Percentiles rank a stretch among this genome's conserved stretches.
Evolutionary conservation across 92 coral and sea anemone genomes (phyloP).

Genomic region (Actinostola sp.): DNA sequence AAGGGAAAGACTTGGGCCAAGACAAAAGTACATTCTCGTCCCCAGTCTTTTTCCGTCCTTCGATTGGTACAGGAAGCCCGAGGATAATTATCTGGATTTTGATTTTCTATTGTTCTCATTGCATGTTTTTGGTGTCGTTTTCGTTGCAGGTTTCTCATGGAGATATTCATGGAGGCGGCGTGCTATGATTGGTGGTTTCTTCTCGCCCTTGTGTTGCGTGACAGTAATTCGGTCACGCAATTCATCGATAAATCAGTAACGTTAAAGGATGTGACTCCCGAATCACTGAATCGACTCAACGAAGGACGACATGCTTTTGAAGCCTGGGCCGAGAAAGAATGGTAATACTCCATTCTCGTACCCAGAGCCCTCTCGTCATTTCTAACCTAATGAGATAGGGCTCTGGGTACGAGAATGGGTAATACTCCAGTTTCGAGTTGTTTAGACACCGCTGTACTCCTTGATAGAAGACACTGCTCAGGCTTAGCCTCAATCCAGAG

Average conservation of each 20-base stretch:
- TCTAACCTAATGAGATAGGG: too few relatives aligned
- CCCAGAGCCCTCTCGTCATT: too few relatives aligned
- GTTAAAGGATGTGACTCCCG: conserved; percentile 67
- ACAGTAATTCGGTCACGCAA: conserved; percentile 76
- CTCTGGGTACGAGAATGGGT: too few relatives aligned
- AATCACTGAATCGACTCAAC: conserved; percentile 71
- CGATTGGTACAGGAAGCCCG: too few relatives aligned
- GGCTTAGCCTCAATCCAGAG: too few relatives aligned
- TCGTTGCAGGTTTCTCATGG: conserved; percentile 70
- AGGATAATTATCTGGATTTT: neutral
- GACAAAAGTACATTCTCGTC: too few relatives aligned
- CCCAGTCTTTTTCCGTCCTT: too few relatives aligned
- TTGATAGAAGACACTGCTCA: too few relatives aligned
- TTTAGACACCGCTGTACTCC: too few relatives aligned
- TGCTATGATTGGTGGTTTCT: conserved; percentile 98
- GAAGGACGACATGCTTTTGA: conserved; percentile 81
- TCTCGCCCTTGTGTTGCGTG: conserved; percentile 84
- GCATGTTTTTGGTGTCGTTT: neutral
- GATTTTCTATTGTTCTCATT: neutral
- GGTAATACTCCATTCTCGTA: too few relatives aligned
- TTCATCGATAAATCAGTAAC: conserved; percentile 68
- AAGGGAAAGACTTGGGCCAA: neutral
- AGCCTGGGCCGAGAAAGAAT: conserved; percentile 92
- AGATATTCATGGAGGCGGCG: conserved; percentile 77
- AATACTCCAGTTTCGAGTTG: too few relatives aligned